Conservation (phyloP, 2,113 vertebrate species). For the Rhegmatorhina hoffmannsi region DNA sequence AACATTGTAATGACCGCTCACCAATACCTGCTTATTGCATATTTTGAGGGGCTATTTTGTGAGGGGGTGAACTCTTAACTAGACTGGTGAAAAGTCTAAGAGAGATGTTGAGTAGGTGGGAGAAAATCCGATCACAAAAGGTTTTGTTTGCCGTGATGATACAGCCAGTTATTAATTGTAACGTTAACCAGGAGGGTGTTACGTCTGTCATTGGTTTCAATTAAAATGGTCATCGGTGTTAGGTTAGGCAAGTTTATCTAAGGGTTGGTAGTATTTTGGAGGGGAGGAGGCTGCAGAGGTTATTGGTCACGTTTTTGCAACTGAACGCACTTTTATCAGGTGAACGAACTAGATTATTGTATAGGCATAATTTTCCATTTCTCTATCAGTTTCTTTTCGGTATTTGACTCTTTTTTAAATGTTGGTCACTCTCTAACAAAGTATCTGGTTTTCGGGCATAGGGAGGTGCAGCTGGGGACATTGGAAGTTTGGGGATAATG, state of each 20-base stretch:
- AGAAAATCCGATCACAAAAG: conserved; percentile 2
- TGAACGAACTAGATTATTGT: conserved; percentile 22
- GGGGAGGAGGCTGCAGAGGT: conserved; percentile 33
- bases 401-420: not conserved
- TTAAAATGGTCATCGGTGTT: conserved; percentile 72
- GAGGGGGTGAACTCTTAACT: conserved; percentile 1
- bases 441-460: not conserved
- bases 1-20: conserved; percentile 5
- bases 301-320: conserved; percentile 33
- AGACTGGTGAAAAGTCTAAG: not conserved
- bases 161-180: conserved; percentile 41
- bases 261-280: conserved; percentile 59
- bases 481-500: conserved; percentile 30
- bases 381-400: not conserved
- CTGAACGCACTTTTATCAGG: conserved; percentile 30
- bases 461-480: not conserved
- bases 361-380: conserved; percentile 25
- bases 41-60: conserved; percentile 49
- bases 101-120: not conserved
- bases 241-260: conserved; percentile 72
- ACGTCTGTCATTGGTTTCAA: conserved; percentile 45
- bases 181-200: not conserved
- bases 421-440: not conserved
- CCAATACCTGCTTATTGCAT: not conserved
- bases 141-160: conserved; percentile 31